Base-by-base conservation (phyloP, 2,888 invertebrate species). In the Callosobruchus maculatus region DNA sequence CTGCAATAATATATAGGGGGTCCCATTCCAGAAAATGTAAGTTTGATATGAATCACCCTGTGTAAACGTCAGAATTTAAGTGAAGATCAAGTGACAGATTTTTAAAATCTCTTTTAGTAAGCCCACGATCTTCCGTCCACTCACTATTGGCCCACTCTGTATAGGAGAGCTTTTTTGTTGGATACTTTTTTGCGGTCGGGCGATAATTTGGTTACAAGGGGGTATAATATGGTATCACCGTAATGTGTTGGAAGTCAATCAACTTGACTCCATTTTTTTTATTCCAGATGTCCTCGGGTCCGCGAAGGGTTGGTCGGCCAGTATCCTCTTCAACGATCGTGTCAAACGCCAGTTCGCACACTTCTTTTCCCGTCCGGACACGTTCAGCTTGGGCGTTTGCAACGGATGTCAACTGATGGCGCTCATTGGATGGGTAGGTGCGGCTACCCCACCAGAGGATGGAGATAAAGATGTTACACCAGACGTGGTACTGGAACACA, bases 381-480 rank as follows among this genome's bases (percentile, higher is more conserved):
- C 97, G 0, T 99, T 99, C 87, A 97, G 97, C 72, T 90, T 99
- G 78, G 99, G 99, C 31, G 95, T 98, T n/a, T 99, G 99, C 85
- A 99, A 99, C 86, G 99, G 99, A 0, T 99, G 99, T 84, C 99
- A 99, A 85, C 88, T 99, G 78, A 96, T 99, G 96, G 95, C 94
- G 4, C 87, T 97, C 22, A 90, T 99, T 5, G 97, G 97, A 3
- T 98, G 97, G 96, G 89, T 99, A 71, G 94, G 94, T 69, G 89
- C 98, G 70, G 94, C 94, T 70, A 88, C 88, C 0, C 81, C 82
- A 0, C 85, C 87, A 13, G 79, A 83, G 5, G 76, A 78, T 0
- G 78, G 81, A 0, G 81, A 81, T 3, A 83, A 81, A 71, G 78
- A 81, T 0, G 81, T 81, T 3, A 83, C 81, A 71, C 90, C 91